A percentile compares a stretch with the other conserved stretches of the same genome.
These are phyloP conservation scores for Pteromalus puparum DNA, from an alignment of 1,140 invertebrate genomes.

Conservation along the genomic window DNA sequence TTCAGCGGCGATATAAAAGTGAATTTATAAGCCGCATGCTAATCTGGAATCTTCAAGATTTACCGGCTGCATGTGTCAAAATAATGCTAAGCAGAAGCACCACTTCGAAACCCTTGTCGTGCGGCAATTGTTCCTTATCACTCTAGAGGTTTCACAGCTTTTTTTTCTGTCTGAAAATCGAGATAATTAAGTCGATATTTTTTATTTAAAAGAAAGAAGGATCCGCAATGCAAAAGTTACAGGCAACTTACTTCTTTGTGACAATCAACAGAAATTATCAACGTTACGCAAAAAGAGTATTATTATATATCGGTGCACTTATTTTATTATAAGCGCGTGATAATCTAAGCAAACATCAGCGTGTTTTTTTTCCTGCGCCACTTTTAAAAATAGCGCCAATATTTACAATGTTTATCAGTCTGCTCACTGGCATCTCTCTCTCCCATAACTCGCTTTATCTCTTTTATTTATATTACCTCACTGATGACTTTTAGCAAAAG, in stretches of 20 bases:
- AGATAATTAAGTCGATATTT: not conserved
- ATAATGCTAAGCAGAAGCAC: not conserved
- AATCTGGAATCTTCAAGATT: not conserved
- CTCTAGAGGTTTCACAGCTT: not conserved
- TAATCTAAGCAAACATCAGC: not conserved
- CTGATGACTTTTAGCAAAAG: not conserved
- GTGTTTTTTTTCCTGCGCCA: not conserved
- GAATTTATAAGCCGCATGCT: not conserved
- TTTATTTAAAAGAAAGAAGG: too few relatives aligned
- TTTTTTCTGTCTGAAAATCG: not conserved
- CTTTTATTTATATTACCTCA: not conserved
- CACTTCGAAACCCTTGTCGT: not conserved
- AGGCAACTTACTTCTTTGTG: too few relatives aligned
- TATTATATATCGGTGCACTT: too few relatives aligned
- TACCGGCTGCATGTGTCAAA: conserved; percentile 4
- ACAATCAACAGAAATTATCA: too few relatives aligned
- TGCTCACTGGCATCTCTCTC: not conserved
- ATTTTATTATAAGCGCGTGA: not conserved
- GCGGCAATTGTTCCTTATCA: not conserved
- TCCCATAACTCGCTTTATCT: not conserved
- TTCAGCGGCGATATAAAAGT: conserved; percentile 13
- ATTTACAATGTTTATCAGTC: conserved; percentile 2
- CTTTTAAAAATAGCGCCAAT: not conserved
- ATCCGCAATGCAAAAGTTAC: too few relatives aligned
- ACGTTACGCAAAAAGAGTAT: not conserved